phyloP scores from a whole-genome alignment of 2,888 invertebrate species.

The Hirtodrosophila histrioides region DNA sequence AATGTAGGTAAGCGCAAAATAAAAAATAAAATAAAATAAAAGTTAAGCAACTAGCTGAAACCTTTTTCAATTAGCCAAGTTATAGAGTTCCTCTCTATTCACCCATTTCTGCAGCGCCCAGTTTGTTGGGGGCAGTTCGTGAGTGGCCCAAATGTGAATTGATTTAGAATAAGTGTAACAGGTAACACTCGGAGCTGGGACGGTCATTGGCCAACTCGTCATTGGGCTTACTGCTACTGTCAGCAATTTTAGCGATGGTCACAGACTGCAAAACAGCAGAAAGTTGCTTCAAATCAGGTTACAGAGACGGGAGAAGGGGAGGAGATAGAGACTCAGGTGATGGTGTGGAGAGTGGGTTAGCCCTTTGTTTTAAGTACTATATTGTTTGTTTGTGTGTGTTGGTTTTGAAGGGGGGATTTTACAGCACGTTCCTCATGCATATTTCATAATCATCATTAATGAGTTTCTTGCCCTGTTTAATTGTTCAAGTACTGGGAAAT shows the following conservation, averaged over 20 bases:
- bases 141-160: slow-evolving; percentile 39
- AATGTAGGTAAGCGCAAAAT: slow-evolving; percentile 5
- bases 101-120: not conserved
- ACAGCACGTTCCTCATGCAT: slow-evolving; percentile 41
- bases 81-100: slow-evolving; percentile 2
- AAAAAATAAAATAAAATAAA: not conserved
- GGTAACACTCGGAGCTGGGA: slow-evolving; percentile 21
- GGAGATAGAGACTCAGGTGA: not conserved
- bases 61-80: not conserved
- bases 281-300: slow-evolving; percentile 49
- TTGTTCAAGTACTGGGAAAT: slow-evolving; percentile 54
- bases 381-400: no score
- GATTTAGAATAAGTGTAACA: slow-evolving; percentile 42
- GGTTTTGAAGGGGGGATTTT: not conserved
- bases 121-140: slow-evolving; percentile 18
- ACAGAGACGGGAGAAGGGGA: slow-evolving; percentile 4
- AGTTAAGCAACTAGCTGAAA: not conserved
- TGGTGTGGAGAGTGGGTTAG: not conserved
- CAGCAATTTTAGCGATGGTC: slow-evolving; percentile 34
- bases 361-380: not conserved
- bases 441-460: slow-evolving; percentile 71
- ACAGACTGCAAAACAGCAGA: slow-evolving; percentile 14
- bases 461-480: slow-evolving; percentile 74
- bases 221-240: slow-evolving; percentile 27
- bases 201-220: slow-evolving; percentile 45